Base-by-base conservation (phyloP, 2,888 invertebrate species). In the Calephelis perditalis region DNA sequence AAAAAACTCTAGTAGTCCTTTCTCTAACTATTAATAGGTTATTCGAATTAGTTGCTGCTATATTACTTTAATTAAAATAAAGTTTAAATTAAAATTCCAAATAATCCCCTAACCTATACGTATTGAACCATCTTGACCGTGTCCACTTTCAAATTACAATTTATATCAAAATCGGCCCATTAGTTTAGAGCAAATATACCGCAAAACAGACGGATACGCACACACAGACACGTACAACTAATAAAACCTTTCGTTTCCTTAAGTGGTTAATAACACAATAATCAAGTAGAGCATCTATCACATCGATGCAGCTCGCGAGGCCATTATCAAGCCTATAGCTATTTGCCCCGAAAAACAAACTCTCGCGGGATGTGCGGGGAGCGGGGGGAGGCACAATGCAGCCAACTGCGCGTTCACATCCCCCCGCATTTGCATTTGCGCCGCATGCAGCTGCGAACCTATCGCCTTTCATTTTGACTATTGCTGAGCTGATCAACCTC, bases 281-380 rank as follows among this genome's bases (percentile, higher is more conserved):
- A 35, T 15, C 3, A 70, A 73, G 73, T 76, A 81, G 84, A 88
- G 88, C 72, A 75, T 56, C 69, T 12, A 71, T n/a, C 65, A 6
- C 0, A 45, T 56, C 66, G 65, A 68, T 74, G 70, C 73, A 76
- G 71, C 74, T 83, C 86, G 86, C 84, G 90, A 85, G 86, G 86
- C 90, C 89, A 90, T 90, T 89, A 90, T 89, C 88, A 86, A 87
- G 90, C 88, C 90, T 89, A 89, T 89, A 89, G 90, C 88, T 89
- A 89, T 90, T 89, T 89, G 90, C 90, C 83, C 89, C 90, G 87
- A 89, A 89, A 90, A 90, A 90, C 90, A 90, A 89, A 90, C 90
- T 90, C 89, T 88, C 88, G 87, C 86, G 90, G 89, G 89, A 88
- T 82, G 81, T 75, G 81, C 71, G 79, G 77, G 74, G 66, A 62